phyloP scores from a whole-genome alignment of 2,113 vertebrate genomes.

The Cichladusa arquata region DNA sequence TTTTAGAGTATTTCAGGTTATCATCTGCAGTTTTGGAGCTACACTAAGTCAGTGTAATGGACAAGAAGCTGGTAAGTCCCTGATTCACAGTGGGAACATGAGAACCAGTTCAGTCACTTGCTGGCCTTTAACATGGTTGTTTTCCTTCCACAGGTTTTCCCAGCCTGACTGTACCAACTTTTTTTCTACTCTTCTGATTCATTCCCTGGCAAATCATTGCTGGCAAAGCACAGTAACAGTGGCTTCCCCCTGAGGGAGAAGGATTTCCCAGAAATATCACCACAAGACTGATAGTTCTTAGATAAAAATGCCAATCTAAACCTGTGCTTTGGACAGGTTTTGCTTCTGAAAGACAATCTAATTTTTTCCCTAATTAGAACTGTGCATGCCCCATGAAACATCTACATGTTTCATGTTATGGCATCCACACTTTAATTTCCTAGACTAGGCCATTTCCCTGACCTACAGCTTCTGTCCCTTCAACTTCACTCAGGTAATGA shows the following conservation, averaged over 20 bases:
- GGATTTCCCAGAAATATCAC: not conserved
- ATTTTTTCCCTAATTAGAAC: not conserved
- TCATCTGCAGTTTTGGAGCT: not conserved
- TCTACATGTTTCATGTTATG: too few species aligned
- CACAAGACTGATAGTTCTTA: not conserved
- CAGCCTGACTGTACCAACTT: not conserved
- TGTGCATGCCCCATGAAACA: not conserved
- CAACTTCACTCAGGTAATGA: not conserved
- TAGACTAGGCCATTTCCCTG: not conserved
- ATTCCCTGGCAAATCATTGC: not conserved
- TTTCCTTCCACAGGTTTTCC: not conserved
- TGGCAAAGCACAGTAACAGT: not conserved
- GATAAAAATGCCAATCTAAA: not conserved
- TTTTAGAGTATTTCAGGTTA: not conserved
- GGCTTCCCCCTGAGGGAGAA: not conserved
- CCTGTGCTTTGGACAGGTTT: not conserved
- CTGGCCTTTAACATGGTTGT: not conserved
- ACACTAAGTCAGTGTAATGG: not conserved
- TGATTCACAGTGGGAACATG: not conserved
- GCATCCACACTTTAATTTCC: not conserved
- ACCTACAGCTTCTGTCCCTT: not conserved
- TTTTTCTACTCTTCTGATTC: not conserved
- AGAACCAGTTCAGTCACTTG: not conserved
- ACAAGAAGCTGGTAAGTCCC: not conserved
- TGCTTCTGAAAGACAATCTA: not conserved